Percentiles rank a stretch among this genome's conserved stretches.
These are phyloP conservation scores for Lathamus discolor DNA, from an alignment of 2,113 vertebrate genomes.

Conservation along the genomic window DNA sequence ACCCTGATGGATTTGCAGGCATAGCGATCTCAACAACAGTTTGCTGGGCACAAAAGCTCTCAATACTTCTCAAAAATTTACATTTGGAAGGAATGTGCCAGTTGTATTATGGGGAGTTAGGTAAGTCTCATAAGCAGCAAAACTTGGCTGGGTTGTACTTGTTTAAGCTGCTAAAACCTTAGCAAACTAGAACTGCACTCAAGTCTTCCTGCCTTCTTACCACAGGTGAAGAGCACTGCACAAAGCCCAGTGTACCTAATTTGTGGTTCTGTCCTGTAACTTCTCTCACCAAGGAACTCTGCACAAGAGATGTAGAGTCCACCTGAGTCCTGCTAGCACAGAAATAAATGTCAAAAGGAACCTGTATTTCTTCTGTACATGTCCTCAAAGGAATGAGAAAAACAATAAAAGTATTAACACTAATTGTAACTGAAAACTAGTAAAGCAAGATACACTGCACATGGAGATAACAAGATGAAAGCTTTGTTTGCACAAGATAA, in stretches of 20 bases:
- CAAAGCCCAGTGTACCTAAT: not conserved
- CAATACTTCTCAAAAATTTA: not conserved
- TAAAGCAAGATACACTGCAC: not conserved
- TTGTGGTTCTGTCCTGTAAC: not conserved
- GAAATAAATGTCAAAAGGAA: not conserved
- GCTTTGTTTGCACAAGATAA: not conserved
- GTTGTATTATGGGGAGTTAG: not conserved
- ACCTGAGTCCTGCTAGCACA: not conserved
- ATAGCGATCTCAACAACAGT: not conserved
- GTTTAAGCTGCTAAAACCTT: not conserved
- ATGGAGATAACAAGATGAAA: not conserved
- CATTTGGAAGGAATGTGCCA: not conserved
- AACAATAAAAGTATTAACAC: not conserved
- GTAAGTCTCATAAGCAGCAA: not conserved
- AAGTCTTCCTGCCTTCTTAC: not conserved
- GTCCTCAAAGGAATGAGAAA: not conserved
- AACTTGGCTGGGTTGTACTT: not conserved
- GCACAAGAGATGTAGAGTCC: not conserved
- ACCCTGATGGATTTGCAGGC: not conserved
- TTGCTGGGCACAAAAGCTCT: not conserved
- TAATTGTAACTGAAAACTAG: conserved; percentile 1
- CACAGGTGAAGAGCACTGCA: not conserved
- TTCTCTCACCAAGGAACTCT: not conserved
- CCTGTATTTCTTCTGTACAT: not conserved
- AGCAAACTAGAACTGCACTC: not conserved